Evolutionary conservation across 1,140 invertebrate genomes (phyloP), one percentile per base, ranked within the genome.

Genomic region (Drosophila pectinifera): DNA sequence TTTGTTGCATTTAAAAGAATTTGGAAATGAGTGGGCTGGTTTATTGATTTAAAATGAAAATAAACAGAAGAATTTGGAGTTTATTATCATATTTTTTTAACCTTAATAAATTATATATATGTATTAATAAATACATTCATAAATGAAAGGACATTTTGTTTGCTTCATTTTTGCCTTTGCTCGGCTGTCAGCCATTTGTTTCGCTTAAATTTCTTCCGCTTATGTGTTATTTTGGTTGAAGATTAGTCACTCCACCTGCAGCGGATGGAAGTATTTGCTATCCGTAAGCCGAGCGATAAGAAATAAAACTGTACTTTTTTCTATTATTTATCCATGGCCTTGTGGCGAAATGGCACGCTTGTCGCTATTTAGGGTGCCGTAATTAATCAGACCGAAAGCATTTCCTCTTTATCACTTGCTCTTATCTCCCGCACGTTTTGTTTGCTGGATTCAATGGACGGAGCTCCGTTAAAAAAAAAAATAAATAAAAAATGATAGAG

Each of bases 341-440:
- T 56, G 41, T 46, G 39, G 65, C 41, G 20, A 70, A 48, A 57
- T 70, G 56, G 14, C 7, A 4, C 10, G 36, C 36, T 11, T 31
- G 54, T 22, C 42, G 16, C 39, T 11, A 24, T 69, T 70, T 48
- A 31, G 24, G 36, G 8, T 31, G 5, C 31, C 48, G 18, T 24
- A 34, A 70, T 42, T 36, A 78, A 59, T 56, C 48, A 34, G 38
- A 13, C 42, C 20, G 28, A 48, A 51, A 41, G 59, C 26, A 70
- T 70, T 70, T 69, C 36, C 67, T 16, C 20, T 28, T 31, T 70
- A 69, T 31, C 49, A 63, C 24, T 55, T 31, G 16, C 31, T 36
- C 49, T 80, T 85, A 85, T 85, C 73, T 58, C 18, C 16, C 7
- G 49, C 73, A 80, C 77, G 81, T 76, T 83, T 80, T 85, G 57